Conservation (phyloP, 2,888 invertebrate genomes). For the Lapara coniferarum region DNA sequence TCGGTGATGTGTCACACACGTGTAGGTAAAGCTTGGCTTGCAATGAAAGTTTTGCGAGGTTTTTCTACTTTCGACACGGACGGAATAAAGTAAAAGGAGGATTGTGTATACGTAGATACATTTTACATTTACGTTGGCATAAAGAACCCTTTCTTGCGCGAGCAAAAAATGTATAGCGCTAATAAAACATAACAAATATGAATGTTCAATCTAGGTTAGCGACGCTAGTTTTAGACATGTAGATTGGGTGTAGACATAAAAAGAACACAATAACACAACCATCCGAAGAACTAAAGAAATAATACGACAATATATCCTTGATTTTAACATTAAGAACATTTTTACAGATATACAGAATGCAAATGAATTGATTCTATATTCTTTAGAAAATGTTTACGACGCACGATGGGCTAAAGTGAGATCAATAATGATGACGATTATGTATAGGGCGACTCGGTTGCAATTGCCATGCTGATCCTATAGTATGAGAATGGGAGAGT, state of each 20-base stretch:
- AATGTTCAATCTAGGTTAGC: slow-evolving; percentile 21
- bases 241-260: slow-evolving; percentile 1
- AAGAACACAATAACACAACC: slow-evolving; percentile 5
- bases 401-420: too few species aligned
- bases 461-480: too few species aligned
- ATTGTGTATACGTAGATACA: slow-evolving; percentile 53
- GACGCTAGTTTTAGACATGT: slow-evolving; percentile 1
- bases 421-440: too few species aligned
- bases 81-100: slow-evolving; percentile 71
- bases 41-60: slow-evolving; percentile 76
- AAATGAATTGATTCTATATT: too few species aligned
- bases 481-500: too few species aligned
- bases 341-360: too few species aligned
- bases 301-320: neutral
- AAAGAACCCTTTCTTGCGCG: slow-evolving; percentile 47
- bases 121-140: slow-evolving; percentile 54
- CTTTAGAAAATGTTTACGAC: too few species aligned
- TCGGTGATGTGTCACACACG: slow-evolving; percentile 76
- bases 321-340: neutral
- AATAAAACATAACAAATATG: slow-evolving; percentile 24
- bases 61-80: slow-evolving; percentile 71
- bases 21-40: slow-evolving; percentile 68
- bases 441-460: too few species aligned
- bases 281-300: neutral
- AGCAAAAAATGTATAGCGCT: slow-evolving; percentile 26